Evolutionary conservation across 1,140 invertebrate species (phyloP), one percentile per base, ranked within the genome.

Genomic region (Drosophila malerkotliana): DNA sequence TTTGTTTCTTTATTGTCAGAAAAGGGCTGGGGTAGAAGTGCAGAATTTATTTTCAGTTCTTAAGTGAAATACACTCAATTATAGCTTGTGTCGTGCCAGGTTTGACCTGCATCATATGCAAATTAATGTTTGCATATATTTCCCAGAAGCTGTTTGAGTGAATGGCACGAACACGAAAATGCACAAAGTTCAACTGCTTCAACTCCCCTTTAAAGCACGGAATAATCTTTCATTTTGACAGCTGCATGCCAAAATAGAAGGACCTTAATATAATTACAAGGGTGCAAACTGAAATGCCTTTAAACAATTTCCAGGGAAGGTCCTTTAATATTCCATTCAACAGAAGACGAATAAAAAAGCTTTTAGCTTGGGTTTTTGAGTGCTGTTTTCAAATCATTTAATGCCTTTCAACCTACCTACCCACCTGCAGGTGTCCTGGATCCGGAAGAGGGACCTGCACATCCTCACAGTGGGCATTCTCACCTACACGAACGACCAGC

Each of bases 401-500:
- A 51, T 37, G 4, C 21, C 26, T 0, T 60, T 47, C 48, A 37
- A 37, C n/a, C 14, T 7, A 6, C 26, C 15, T n/a, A n/a, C n/a
- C 12, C 45, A 18, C 15, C 49, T 45, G 18, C 32, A 96, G 95
- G 95, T 96, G 18, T 96, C 95, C 9, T 96, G 95, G 95, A 96
- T 96, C 72, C 92, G 95, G 51, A 95, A 95, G 90, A 92, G 94
- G 58, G 95, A 96, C 91, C 92, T 96, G 41, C 95, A 96, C 90
- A 96, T 96, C 77, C 92, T 96, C 39, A 96, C 96, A 3, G 95
- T 96, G 9, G 95, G 95, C 66, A 94, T 94, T 54, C 92, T 95
- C 74, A 96, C 95, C 32, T 96, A 96, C 91, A 96, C 96, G 14
- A 95, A 95, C 85, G 96, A 96, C 92, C 94, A 94, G 77, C 93